Evolutionary conservation across 1,140 invertebrate species (phyloP), one percentile per base, ranked within the genome.

Genomic region (Bombus huntii): DNA sequence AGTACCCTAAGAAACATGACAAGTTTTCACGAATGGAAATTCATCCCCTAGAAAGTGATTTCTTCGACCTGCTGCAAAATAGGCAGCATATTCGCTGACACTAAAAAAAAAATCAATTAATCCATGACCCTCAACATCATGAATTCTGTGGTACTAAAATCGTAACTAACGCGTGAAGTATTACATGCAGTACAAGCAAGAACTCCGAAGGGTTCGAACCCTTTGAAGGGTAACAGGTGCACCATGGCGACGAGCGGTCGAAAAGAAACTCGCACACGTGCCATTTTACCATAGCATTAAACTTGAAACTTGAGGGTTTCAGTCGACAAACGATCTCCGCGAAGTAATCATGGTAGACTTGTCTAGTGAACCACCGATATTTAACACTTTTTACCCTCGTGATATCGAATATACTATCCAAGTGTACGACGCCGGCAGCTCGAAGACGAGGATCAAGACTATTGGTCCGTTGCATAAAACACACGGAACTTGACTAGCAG

Each of bases 381-480:
- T 1, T 25, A 73, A 81, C 18, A 31, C n/a, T 4, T 12, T 9
- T 12, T 10, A 88, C 13, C 2, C 5, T 1, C 28, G 22, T 1
- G 83, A 89, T 2, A 81, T 68, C 70, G 53, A 47, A 18, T 88
- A 83, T 28, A 86, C 62, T 10, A 44, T 89, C 13, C 76, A 75
- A 28, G 3, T 93, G 28, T 80, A 91, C 13, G 91, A 92, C 3
- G 86, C 91, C 1, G 80, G 81, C n/a, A 83, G 89, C 65, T 65
- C 84, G 1, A 42, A 86, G 18, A 66, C 86, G 0, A 91, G 84
- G 34, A 74, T 94, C 42, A 93, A 93, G n/a, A 80, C 92, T 0
- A 90, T 90, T 9, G 92, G 93, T 15, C n/a, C 22, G 65, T 0
- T 91, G 90, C 37, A 47, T 91, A 31, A 10, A 87, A 15, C 62